Percentiles rank a stretch among this genome's conserved stretches.
phyloP scores from a whole-genome alignment of 2,888 invertebrate species.

The Caprella mutica region DNA sequence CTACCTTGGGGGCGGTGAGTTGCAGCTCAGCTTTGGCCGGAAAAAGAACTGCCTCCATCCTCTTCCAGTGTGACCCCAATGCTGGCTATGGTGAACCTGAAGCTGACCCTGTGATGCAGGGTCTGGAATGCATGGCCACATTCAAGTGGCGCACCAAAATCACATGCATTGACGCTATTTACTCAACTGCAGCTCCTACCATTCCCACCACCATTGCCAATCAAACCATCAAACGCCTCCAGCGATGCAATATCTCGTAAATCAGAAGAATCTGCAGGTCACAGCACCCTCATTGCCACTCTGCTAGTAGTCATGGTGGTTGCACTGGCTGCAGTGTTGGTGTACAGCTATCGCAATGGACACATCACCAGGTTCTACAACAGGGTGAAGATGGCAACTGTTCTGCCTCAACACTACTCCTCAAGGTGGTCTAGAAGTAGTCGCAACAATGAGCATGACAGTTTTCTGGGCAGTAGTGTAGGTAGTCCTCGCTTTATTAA shows the following conservation, averaged over 20 bases:
- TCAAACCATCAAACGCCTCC: background rate
- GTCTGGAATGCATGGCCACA: slow-evolving; percentile 13
- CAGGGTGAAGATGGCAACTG: slow-evolving; percentile 8
- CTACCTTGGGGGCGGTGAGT: slow-evolving; percentile 14
- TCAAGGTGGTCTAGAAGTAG: slow-evolving; percentile 10
- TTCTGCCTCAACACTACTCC: too few relatives aligned
- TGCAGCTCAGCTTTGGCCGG: slow-evolving; percentile 15
- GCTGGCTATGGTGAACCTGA: slow-evolving; percentile 25
- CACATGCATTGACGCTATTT: slow-evolving; percentile 26
- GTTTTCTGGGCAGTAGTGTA: too few relatives aligned
- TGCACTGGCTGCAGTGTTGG: background rate
- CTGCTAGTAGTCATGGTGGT: background rate
- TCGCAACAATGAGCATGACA: too few relatives aligned
- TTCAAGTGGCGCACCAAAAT: slow-evolving; percentile 29
- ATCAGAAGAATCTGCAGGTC: too few relatives aligned
- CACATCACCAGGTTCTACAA: background rate
- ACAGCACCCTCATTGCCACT: too few relatives aligned
- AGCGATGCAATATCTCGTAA: too few relatives aligned
- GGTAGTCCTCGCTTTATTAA: too few relatives aligned
- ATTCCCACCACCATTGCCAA: background rate
- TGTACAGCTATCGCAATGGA: background rate
- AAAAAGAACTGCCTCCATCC: slow-evolving; percentile 14
- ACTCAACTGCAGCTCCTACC: background rate
- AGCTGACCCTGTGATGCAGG: slow-evolving; percentile 23
- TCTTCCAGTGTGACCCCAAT: slow-evolving; percentile 25